These are phyloP conservation scores for Colletes latitarsis DNA, from an alignment of 1,140 invertebrate genomes.

Conservation along the genomic window DNA sequence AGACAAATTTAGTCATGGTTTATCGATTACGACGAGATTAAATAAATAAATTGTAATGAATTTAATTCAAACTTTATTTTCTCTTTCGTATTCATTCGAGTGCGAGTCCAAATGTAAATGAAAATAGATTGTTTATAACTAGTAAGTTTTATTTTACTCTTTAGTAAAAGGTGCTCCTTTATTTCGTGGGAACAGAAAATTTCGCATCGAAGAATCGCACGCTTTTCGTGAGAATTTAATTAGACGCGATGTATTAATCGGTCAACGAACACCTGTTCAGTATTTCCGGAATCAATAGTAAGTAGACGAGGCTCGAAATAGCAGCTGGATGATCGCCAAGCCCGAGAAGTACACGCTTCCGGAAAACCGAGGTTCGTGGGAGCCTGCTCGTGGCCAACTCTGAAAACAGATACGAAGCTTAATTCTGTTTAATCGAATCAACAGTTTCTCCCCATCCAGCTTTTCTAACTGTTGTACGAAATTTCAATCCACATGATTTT, in stretches of 20 bases:
- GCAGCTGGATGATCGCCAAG: constrained; percentile 45
- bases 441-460: not conserved
- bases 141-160: too few relatives aligned
- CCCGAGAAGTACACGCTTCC: not conserved
- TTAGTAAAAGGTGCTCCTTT: too few relatives aligned
- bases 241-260: not conserved
- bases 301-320: not conserved
- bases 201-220: too few relatives aligned
- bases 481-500: not conserved
- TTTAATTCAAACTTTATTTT: too few relatives aligned
- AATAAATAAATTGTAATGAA: too few relatives aligned
- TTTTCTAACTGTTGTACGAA: not conserved
- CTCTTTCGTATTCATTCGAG: too few relatives aligned
- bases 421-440: constrained; percentile 46
- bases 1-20: too few relatives aligned
- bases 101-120: too few relatives aligned
- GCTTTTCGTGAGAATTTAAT: too few relatives aligned
- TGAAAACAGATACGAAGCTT: constrained; percentile 16
- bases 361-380: constrained; percentile 21
- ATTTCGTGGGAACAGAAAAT: not conserved
- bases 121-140: too few relatives aligned
- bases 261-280: constrained; percentile 17
- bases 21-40: too few relatives aligned
- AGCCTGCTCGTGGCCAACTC: constrained; percentile 18
- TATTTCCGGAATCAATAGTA: constrained; percentile 28